Evolutionary conservation across 2,888 invertebrate species (phyloP).

Genomic region (Cheilosia urbana): DNA sequence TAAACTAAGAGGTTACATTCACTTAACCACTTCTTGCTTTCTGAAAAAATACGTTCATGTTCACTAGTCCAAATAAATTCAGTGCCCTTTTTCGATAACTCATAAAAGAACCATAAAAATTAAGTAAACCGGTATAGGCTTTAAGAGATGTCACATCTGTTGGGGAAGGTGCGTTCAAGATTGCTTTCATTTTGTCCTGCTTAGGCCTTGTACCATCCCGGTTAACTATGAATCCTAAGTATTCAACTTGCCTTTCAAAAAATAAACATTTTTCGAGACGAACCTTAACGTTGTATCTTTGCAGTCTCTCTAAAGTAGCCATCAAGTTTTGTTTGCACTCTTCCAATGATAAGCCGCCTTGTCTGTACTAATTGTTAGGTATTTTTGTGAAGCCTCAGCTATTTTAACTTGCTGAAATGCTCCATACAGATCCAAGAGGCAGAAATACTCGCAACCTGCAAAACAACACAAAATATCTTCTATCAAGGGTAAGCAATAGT

Average conservation of each 20-base stretch:
- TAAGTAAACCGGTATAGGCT: not conserved
- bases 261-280: constrained; percentile 23
- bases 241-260: constrained; percentile 31
- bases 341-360: constrained; percentile 13
- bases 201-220: constrained; percentile 23
- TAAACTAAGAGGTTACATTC: not conserved
- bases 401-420: constrained; percentile 23
- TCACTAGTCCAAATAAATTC: not conserved
- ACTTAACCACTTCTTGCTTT: not conserved
- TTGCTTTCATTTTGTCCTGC: constrained; percentile 23
- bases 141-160: constrained; percentile 10
- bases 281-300: constrained; percentile 34
- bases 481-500: no score
- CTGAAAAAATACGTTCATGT: not conserved
- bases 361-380: constrained; percentile 25
- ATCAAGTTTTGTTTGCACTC: constrained; percentile 17
- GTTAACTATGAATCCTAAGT: constrained; percentile 13
- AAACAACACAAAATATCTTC: no score
- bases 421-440: constrained; percentile 6
- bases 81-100: constrained; percentile 1
- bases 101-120: not conserved
- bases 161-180: constrained; percentile 23
- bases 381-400: constrained; percentile 23
- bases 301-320: constrained; percentile 16
- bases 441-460: constrained; percentile 5